Evolutionary conservation across 2,888 invertebrate species (phyloP), one percentile per base, ranked within the genome.

Genomic region (Terebella lapidaria): DNA sequence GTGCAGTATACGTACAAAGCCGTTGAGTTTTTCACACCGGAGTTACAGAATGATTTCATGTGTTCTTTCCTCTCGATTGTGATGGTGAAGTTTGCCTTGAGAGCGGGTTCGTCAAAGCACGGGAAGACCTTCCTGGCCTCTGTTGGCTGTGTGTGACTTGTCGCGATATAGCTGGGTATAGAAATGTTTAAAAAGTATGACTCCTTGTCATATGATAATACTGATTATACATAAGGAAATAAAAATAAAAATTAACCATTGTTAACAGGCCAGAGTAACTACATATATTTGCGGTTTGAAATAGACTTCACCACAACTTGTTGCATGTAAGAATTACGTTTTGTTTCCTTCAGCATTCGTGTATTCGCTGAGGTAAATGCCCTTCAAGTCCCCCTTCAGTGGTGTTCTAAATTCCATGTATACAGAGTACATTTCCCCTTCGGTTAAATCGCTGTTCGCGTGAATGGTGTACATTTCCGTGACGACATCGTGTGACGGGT

Each of bases 31-130:
- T 25, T 15, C 5, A 53, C 28, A 10, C 5, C 15, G 10, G 53
- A 27, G 22, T 53, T 53, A 15, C 15, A 27, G 27, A 25, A 53
- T 5, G 53, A 53, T 28, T 5, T 53, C 27, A 5, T 15, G 27
- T 25, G 27, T 18, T 5, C 15, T 5, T 5, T 10, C 22, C 26
- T 54, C 49, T 64, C 63, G 22, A 65, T 27, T n/a, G 62, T 65
- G 2, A 65, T 55, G 47, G 54, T 57, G 29, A 67, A 67, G 4
- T 56, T 61, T 1, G 67, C 63, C 54, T 67, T 67, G 24, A 65
- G 47, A 2, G 57, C 60, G 2, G 67, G 67, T 35, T 67, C 67
- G 53, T 67, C 67, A 28, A 67, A 58, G 45, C 66, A 67, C 4
- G 66, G 66, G 55, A 67, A 67, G 20, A 62, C 58, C 20, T 55